phyloP scores from a whole-genome alignment of 2,797 vertebrate genomes.

The Aldrovandia affinis region DNA sequence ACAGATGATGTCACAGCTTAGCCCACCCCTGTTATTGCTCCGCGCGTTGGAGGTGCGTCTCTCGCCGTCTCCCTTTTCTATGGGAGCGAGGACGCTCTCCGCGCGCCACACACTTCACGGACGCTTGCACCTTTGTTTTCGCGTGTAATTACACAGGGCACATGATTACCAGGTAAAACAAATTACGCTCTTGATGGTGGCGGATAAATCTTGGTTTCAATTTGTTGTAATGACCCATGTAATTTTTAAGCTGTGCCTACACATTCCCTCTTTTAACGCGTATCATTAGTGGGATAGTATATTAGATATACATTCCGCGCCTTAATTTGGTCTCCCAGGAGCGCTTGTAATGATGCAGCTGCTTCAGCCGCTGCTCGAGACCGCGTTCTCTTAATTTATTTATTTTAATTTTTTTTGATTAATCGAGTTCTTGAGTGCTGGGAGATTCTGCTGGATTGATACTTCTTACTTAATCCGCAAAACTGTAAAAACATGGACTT shows the following conservation, averaged over 20 bases:
- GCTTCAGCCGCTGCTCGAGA: constrained; percentile 58
- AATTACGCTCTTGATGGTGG: constrained; percentile 69
- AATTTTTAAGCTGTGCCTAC: constrained; percentile 73
- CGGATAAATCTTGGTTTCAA: constrained; percentile 75
- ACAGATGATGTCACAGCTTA: constrained; percentile 26
- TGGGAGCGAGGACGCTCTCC: background rate
- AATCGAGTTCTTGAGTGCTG: constrained; percentile 70
- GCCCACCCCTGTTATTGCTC: constrained; percentile 25
- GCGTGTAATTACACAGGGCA: constrained; percentile 65
- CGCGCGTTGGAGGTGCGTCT: background rate
- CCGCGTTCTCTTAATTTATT: constrained; percentile 70
- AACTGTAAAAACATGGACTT: constrained; percentile 48
- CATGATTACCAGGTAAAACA: constrained; percentile 75
- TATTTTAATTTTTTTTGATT: constrained; percentile 74
- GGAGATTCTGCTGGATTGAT: constrained; percentile 51
- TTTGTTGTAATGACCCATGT: constrained; percentile 74
- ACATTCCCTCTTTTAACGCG: constrained; percentile 66
- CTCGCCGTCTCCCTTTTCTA: constrained; percentile 10
- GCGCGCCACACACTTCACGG: constrained; percentile 6
- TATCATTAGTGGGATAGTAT: constrained; percentile 74
- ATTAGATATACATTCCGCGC: constrained; percentile 73
- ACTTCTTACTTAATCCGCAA: constrained; percentile 46
- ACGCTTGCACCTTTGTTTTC: constrained; percentile 49
- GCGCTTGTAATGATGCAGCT: constrained; percentile 71
- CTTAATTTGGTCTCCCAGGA: constrained; percentile 76